Base-by-base conservation (phyloP, 2,797 vertebrate species). In the Valencia hispanica region DNA sequence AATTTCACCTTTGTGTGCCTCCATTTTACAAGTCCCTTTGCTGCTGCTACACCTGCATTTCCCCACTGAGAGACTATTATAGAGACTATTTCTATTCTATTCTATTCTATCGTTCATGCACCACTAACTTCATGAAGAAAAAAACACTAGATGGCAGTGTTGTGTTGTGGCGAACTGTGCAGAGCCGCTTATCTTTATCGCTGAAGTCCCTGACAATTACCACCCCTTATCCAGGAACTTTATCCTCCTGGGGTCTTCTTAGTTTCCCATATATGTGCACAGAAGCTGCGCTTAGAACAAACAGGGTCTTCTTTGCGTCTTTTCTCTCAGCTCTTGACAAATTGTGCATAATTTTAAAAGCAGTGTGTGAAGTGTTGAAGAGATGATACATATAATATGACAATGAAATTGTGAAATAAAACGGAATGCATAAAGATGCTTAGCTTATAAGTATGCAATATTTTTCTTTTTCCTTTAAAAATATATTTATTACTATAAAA, bases 101-200 rank as follows among this genome's bases (percentile, higher is more conserved):
- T 53, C 1, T 15, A 1, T 57, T 57, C n/a, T 17, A 17, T 2
- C 14, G 18, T 3, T 34, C 57, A 20, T 34, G 1, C 17, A 9
- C 20, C 69, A 70, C 36, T 14, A 51, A n/a, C 8, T 2, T 50
- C 34, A 17, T 43, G 41, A 43, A 43, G 41, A 4, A 55, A 71
- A 15, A n/a, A 15, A 51, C 75, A 61, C 8, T 50, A 61, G 75
- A 39, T 55, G 68, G 53, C 75, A 48, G 43, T 50, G 75, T 10
- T 39, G 43, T 39, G 68, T 34, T 77, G 53, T 48, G 8, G 14
- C 22, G 9, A 14, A 41, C 20, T 36, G 25, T 63, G 32, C 20
- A 22, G 18, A 36, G 61, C 5, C 36, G 25, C 20, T n/a, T 15
- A 4, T 74, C 47, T 25, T 27, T 63, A 20, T 34, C 32, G 7